Evolutionary conservation across 2,888 invertebrate species (phyloP), one percentile per base, ranked within the genome.

Genomic region (Unio delphinus): DNA sequence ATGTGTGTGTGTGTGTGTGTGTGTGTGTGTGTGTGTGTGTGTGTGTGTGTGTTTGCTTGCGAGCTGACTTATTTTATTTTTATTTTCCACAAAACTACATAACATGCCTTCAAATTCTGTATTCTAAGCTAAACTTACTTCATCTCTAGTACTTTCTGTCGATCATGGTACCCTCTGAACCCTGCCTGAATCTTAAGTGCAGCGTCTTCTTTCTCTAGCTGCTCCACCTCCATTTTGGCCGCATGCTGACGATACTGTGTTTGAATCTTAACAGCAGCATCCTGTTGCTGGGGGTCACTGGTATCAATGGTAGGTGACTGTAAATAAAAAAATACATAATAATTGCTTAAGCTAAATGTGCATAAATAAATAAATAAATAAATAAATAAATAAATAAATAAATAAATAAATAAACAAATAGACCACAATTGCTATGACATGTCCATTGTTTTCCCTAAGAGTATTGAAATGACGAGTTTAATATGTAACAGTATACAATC

Each of bases 101-200:
- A 45, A 45, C 45, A 45, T 45, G 11, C 11, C 15, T 45, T 45
- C 15, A 45, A 45, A 45, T 45, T 45, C 45, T 45, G 2, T 45
- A 15, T 45, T 15, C 45, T 45, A 45, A 11, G 15, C 45, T 45
- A 68, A 28, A 70, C 76, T 78, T 79, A 86, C 86, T 81, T 86
- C 73, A 80, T 79, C 57, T 81, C 77, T 30, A 78, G 68, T 64
- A 87, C 78, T 61, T 87, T 80, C 72, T 87, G 81, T 67, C 89
- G 75, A 68, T 84, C 83, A 64, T 85, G 80, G 78, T 80, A 82
- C 61, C 89, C 89, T 67, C 85, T 79, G 82, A 87, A 87, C 45
- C 88, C 86, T 26, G 89, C 86, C 77, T 90, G 89, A 67, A 90
- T 90, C 68, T 82, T 88, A 57, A 83, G 71, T 4, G 89, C 89